These are phyloP conservation scores for Neogobius melanostomus DNA, from an alignment of 2,113 vertebrate species.

Conservation along the genomic window DNA sequence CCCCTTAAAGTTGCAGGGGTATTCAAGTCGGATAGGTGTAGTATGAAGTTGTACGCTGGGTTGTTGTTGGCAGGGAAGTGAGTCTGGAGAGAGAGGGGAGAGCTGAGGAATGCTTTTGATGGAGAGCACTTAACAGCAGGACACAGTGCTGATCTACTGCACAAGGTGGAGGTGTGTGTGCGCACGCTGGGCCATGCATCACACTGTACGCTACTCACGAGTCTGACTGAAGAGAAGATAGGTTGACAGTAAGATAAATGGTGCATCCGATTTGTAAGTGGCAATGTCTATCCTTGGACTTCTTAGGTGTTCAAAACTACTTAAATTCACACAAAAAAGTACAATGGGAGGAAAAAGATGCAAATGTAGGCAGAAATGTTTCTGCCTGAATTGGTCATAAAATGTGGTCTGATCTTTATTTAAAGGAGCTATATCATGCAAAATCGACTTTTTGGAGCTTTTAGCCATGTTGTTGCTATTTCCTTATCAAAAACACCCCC, in stretches of 20 bases:
- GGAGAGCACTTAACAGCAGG: constrained; percentile 55
- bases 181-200: constrained; percentile 15
- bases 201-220: constrained; percentile 15
- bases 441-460: no score
- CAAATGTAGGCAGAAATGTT: no score
- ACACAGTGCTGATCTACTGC: constrained; percentile 50
- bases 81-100: constrained; percentile 56
- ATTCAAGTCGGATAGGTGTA: constrained; percentile 41
- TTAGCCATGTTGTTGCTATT: no score
- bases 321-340: no score
- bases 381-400: no score
- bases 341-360: no score
- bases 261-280: neutral
- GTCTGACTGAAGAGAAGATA: neutral
- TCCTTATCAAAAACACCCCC: no score
- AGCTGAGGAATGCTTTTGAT: constrained; percentile 67
- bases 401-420: no score
- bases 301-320: no score
- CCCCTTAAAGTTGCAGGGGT: constrained; percentile 42
- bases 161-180: constrained; percentile 43
- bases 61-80: constrained; percentile 65
- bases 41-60: constrained; percentile 47
- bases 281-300: neutral
- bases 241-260: constrained; percentile 24
- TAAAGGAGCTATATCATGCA: no score